Conservation (phyloP, 1,140 invertebrate genomes). For the Cryptotermes secundus region DNA sequence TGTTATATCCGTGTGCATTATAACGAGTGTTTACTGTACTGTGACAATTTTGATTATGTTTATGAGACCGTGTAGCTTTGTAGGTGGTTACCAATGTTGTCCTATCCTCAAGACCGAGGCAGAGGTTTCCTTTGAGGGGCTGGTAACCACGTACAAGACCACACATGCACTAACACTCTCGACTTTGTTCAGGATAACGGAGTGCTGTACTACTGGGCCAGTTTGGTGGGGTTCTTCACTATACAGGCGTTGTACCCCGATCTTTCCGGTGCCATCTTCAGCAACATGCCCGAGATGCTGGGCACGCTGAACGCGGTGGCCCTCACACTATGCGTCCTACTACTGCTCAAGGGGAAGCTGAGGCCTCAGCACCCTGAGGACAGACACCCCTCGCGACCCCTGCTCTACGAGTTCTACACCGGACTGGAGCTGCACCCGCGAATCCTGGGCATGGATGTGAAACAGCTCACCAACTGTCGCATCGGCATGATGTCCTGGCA, state of each 20-base stretch:
- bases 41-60: no score
- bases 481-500: conserved; percentile 63
- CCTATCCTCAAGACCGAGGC: no score
- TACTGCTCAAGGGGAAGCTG: conserved; percentile 49
- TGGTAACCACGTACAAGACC: no score
- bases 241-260: conserved; percentile 41
- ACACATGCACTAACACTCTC: no score
- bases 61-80: no score
- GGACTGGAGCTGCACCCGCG: conserved; percentile 60
- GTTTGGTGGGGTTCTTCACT: conserved; percentile 45
- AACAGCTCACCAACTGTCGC: conserved; percentile 52
- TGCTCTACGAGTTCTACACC: conserved; percentile 54
- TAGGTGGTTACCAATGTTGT: no score
- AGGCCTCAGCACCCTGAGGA: conserved; percentile 40
- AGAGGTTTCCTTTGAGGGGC: no score
- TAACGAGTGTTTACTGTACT: no score
- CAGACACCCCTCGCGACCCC: conserved; percentile 2
- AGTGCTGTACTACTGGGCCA: conserved; percentile 52
- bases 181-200: conserved; percentile 51
- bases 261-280: conserved; percentile 47
- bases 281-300: conserved; percentile 53
- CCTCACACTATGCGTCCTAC: conserved; percentile 51
- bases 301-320: conserved; percentile 54
- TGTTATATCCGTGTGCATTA: no score
- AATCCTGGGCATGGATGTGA: conserved; percentile 52